phyloP scores from a whole-genome alignment of 2,888 invertebrate species.

The Dasypogon diadema region DNA sequence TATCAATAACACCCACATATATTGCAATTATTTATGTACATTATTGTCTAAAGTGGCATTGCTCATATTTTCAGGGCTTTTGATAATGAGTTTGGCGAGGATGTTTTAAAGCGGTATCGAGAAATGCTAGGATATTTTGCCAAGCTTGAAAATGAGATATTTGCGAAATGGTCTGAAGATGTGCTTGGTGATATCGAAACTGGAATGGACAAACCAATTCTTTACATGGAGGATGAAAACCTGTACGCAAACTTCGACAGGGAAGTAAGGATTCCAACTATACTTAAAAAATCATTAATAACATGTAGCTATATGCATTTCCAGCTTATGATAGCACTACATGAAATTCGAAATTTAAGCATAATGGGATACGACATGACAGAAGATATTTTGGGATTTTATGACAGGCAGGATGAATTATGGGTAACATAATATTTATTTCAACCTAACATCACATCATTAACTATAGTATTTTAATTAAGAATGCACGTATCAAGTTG shows the following conservation, averaged over 20 bases:
- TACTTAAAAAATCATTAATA: no score
- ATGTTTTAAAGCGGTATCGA: constrained; percentile 68
- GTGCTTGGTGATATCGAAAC: constrained; percentile 76
- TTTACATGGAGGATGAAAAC: constrained; percentile 70
- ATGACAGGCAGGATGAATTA: constrained; percentile 77
- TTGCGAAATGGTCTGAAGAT: constrained; percentile 77
- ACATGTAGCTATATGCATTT: no score
- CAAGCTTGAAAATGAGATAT: constrained; percentile 74
- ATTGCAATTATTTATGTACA: not conserved
- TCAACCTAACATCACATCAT: no score
- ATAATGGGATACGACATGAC: constrained; percentile 76
- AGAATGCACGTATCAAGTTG: constrained; percentile 72
- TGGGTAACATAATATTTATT: constrained; percentile 70
- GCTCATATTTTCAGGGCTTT: constrained; percentile 70
- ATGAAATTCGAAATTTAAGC: constrained; percentile 85
- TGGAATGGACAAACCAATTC: constrained; percentile 75
- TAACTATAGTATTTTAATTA: no score
- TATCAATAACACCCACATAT: no score
- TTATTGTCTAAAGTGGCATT: no score
- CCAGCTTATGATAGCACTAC: constrained; percentile 79
- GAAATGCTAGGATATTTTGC: constrained; percentile 77
- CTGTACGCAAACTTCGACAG: constrained; percentile 77
- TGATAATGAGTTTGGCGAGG: constrained; percentile 70
- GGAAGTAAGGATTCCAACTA: constrained; percentile 57
- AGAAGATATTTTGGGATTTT: constrained; percentile 74